Base-by-base conservation (phyloP, 2,797 vertebrate genomes). In the Poecilia velifera region DNA sequence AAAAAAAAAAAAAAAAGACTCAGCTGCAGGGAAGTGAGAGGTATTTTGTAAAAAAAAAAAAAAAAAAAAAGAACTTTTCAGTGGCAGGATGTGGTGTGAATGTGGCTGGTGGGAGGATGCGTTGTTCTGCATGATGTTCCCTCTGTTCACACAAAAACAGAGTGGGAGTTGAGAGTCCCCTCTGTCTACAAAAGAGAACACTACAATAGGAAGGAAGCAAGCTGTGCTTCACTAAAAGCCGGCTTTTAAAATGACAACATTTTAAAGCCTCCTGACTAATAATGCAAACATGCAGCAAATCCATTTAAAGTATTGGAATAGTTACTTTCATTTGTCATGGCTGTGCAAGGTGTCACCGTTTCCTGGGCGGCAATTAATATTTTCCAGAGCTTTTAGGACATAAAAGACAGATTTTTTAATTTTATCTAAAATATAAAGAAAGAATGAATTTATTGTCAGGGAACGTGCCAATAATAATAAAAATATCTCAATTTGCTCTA, bases 51-150 rank as follows among this genome's bases (percentile, higher is more conserved):
- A 62, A 82, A 88, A 86, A 83, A 0, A 22, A 9, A 8, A 4
- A n/a, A 55, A 53, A 8, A 51, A n/a, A n/a, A 8, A 53, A 90
- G 77, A 93, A 91, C 86, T 89, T 91, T 91, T 92, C 87, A 87
- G 84, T 72, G 79, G 82, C 90, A 91, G 86, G 91, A 93, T 90
- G 91, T 91, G 82, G 74, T 77, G 36, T 91, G 87, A 89, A 91
- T 93, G 90, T 12, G 12, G 84, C 79, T 86, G 76, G 92, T 86
- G 87, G 90, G 90, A 87, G 88, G 91, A 90, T 55, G 82, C 10
- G 62, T 83, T 92, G 82, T 83, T 73, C 86, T 87, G 87, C 89
- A 93, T 81, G 88, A 91, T 83, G 81, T 76, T 86, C 34, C 34
- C 14, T 86, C 91, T 88, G 92, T 94, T 93, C 92, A 78, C 87